Evolutionary conservation across 23 tunicate species (phyloP).

Genomic region (Ascidia mentula): DNA sequence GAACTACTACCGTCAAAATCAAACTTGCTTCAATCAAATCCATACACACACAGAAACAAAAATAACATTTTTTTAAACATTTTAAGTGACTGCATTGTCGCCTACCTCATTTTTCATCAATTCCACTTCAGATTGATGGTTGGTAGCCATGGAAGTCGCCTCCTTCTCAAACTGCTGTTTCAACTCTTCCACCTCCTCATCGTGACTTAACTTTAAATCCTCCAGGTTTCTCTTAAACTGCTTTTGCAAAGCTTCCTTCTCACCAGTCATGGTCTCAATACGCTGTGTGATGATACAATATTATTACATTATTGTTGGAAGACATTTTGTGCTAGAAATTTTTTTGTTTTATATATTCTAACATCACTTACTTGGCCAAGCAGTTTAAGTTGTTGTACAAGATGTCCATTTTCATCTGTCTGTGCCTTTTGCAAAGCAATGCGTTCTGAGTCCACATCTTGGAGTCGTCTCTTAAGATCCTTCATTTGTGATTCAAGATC

Average conservation of each 20-base stretch:
- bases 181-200: slow-evolving; percentile 52
- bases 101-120: slow-evolving; percentile 71
- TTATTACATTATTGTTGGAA: not conserved
- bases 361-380: slow-evolving; percentile 39
- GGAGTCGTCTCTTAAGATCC: slow-evolving; percentile 32
- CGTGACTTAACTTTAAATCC: slow-evolving; percentile 56
- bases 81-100: too few species aligned
- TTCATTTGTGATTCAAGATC: slow-evolving; percentile 74
- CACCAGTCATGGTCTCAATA: slow-evolving; percentile 49
- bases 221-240: slow-evolving; percentile 58
- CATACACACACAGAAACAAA: not conserved
- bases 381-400: slow-evolving; percentile 56
- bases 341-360: too few species aligned
- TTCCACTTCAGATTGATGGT: slow-evolving; percentile 62
- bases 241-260: slow-evolving; percentile 48
- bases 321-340: not conserved
- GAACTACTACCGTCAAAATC: not conserved
- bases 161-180: slow-evolving; percentile 85
- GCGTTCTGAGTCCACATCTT: slow-evolving; percentile 44
- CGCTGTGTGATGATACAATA: not conserved
- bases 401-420: slow-evolving; percentile 47
- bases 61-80: too few species aligned
- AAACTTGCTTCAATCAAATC: not conserved
- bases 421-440: slow-evolving; percentile 39
- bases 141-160: slow-evolving; percentile 28